Evolutionary conservation across 2,888 invertebrate species (phyloP).

Genomic region (Drosophila sordidula): DNA sequence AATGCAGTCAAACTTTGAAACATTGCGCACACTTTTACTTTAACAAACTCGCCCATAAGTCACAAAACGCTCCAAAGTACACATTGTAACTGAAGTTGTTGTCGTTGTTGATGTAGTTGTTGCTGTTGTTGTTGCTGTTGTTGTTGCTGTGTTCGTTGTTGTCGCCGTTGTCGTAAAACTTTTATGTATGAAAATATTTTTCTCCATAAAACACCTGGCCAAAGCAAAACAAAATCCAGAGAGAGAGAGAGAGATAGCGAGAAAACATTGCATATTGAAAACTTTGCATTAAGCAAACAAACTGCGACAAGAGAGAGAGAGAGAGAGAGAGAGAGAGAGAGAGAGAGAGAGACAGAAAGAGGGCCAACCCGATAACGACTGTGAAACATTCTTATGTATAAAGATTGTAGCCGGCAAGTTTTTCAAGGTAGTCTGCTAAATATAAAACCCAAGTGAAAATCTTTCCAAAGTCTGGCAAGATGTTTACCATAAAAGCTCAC

Average conservation of each 20-base stretch:
- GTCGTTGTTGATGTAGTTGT: conserved; percentile 25
- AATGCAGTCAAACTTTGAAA: conserved; percentile 39
- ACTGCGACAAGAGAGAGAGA: conserved; percentile 18
- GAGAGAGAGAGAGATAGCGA: background rate
- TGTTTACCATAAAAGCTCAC: conserved; percentile 11
- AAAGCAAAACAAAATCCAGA: conserved; percentile 20
- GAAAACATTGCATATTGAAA: conserved; percentile 72
- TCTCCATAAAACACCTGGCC: conserved; percentile 70
- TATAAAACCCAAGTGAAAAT: conserved; percentile 18
- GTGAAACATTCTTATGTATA: conserved; percentile 23
- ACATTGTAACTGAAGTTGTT: conserved; percentile 42
- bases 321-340: background rate
- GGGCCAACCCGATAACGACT: conserved; percentile 52
- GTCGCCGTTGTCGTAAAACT: conserved; percentile 65
- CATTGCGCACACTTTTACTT: conserved; percentile 48
- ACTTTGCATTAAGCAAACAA: conserved; percentile 69
- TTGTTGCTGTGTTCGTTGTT: conserved; percentile 42
- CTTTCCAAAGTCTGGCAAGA: conserved; percentile 22
- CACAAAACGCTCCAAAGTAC: conserved; percentile 53
- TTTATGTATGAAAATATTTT: conserved; percentile 77
- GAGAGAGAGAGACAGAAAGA: conserved; percentile 1
- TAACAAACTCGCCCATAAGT: conserved; percentile 55
- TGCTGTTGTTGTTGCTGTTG: conserved; percentile 37
- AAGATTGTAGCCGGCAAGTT: conserved; percentile 24
- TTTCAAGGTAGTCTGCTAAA: conserved; percentile 48